Evolutionary conservation across 2,797 vertebrate species (phyloP).

Genomic region (Hoplostethus atlanticus): DNA sequence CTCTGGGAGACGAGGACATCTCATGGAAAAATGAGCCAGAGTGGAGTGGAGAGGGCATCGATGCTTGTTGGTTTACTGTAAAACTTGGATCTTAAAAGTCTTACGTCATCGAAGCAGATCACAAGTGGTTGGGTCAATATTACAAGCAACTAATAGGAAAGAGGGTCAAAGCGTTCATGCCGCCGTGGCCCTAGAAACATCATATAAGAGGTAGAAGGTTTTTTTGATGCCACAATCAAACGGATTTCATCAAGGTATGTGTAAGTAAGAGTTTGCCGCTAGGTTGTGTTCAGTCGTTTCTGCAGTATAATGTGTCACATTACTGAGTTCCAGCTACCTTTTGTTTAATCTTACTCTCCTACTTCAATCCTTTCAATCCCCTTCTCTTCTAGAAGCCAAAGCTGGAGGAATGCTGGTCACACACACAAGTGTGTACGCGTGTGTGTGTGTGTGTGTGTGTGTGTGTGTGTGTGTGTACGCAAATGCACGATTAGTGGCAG

Average conservation of each 20-base stretch:
- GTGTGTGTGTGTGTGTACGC: background rate
- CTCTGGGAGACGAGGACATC: constrained; percentile 56
- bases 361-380: constrained; percentile 42
- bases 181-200: background rate
- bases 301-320: too few relatives aligned
- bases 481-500: constrained; percentile 19
- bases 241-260: background rate
- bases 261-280: too few relatives aligned
- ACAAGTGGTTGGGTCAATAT: too few relatives aligned
- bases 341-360: constrained; percentile 28
- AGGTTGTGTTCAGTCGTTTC: too few relatives aligned
- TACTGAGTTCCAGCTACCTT: constrained; percentile 20
- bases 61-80: constrained; percentile 49
- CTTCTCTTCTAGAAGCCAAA: constrained; percentile 56
- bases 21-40: constrained; percentile 39
- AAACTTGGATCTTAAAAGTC: constrained; percentile 5
- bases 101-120: too few relatives aligned
- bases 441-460: background rate
- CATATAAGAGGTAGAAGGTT: too few relatives aligned
- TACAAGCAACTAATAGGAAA: background rate
- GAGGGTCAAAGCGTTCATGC: background rate
- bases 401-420: constrained; percentile 69
- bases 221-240: constrained; percentile 8
- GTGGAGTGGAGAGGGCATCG: constrained; percentile 42
- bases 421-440: constrained; percentile 48